These are phyloP conservation scores for Ploceus nigricollis DNA, from an alignment of 2,113 vertebrate species.

Conservation along the genomic window DNA sequence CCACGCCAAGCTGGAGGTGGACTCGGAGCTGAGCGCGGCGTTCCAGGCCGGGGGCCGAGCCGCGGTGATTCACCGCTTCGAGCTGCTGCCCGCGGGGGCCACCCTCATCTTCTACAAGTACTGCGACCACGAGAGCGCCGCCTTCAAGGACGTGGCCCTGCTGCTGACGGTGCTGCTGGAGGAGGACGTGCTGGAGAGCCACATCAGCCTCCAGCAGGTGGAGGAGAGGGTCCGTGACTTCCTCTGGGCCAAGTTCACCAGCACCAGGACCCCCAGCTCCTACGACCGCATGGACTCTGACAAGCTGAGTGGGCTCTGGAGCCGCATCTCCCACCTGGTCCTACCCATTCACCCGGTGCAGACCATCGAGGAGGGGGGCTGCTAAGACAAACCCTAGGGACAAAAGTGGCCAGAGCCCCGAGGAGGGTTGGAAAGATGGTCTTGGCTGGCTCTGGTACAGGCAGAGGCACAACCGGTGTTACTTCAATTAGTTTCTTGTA, in stretches of 20 bases:
- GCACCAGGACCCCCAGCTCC: constrained; percentile 4
- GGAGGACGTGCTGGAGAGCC: constrained; percentile 68
- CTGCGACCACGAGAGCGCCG: constrained; percentile 91
- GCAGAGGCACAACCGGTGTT: neutral
- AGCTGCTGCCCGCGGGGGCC: constrained; percentile 86
- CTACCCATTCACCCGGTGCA: constrained; percentile 69
- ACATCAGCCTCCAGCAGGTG: constrained; percentile 64
- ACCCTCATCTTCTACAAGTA: constrained; percentile 97
- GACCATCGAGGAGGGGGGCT: constrained; percentile 66
- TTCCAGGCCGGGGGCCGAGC: constrained; percentile 77
- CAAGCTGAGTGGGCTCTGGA: constrained; percentile 81
- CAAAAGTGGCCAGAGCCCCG: neutral
- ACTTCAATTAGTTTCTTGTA: neutral
- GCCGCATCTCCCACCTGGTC: constrained; percentile 81
- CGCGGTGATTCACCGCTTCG: constrained; percentile 86
- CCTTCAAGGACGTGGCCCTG: constrained; percentile 85
- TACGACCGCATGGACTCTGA: constrained; percentile 73
- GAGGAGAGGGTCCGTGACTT: constrained; percentile 90
- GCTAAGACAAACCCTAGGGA: neutral
- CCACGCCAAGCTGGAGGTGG: constrained; percentile 82
- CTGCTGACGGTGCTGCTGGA: constrained; percentile 88
- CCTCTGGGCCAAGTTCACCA: constrained; percentile 76
- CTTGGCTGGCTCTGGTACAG: neutral
- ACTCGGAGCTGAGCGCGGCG: constrained; percentile 75
- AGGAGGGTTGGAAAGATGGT: neutral